Evolutionary conservation across 1,140 invertebrate genomes (phyloP), one percentile per base, ranked within the genome.

Genomic region (Pseudomyrmex cubaensis): DNA sequence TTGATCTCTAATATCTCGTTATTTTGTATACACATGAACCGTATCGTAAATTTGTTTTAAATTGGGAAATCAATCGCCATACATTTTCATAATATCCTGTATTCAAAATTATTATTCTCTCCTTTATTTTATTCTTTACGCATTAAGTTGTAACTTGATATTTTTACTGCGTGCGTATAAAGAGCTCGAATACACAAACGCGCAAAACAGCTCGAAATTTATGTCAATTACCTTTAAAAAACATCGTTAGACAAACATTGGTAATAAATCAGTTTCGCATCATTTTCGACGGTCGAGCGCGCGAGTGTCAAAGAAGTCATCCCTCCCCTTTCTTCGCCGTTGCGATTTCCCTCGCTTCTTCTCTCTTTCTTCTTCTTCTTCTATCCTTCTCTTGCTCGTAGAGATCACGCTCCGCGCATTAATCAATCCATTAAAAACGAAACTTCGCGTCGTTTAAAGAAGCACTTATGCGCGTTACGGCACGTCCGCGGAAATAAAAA

Each of bases 301-400:
- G 54, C n/a, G 22, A 57, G 10, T 17, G 25, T 20, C 7, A 20
- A 50, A 15, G 17, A 22, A 67, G 15, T 57, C 35, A 59, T 66
- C 61, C 61, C 83, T 61, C 59, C 57, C 57, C 78, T 67, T 84
- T 67, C 78, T 72, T 84, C 66, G 59, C 62, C 56, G 63, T 66
- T 80, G 64, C 85, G 56, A 69, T 59, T 17, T 63, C 22, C 17
- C 63, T 62, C 64, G 17, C 61, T 64, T 63, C 73, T 62, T 50
- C 12, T 73, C 35, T 50, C 13, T 4, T 52, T n/a, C 12, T 9
- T 20, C 61, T 73, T 57, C 57, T 63, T 73, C 59, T 63, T 56
- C 64, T 35, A 62, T 62, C 12, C 46, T 54, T 59, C 17, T 15
- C 20, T 10, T 15, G 50, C 15, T 9, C 59, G 22, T 35, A 35